Conservation (phyloP, 2,888 invertebrate genomes). For the Ectemnius cavifrons region DNA sequence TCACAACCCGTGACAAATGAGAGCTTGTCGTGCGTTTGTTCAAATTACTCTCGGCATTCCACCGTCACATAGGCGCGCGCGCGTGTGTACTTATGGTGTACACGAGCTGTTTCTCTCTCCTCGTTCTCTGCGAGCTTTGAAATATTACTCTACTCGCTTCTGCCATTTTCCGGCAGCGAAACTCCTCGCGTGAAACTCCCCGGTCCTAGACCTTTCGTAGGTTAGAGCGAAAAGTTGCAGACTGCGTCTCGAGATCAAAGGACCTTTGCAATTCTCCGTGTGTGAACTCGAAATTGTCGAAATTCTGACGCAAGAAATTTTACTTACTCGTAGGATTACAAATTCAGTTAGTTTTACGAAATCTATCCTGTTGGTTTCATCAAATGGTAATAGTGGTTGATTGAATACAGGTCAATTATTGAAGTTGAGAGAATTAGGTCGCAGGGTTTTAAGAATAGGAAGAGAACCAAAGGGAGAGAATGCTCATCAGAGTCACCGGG, state of each 20-base stretch:
- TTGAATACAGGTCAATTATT: too few relatives aligned
- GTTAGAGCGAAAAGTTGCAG: background rate
- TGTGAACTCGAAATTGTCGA: too few relatives aligned
- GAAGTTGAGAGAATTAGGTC: too few relatives aligned
- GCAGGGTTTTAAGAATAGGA: too few relatives aligned
- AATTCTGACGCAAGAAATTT: too few relatives aligned
- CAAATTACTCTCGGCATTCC: constrained; percentile 75
- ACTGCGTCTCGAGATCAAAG: constrained; percentile 9
- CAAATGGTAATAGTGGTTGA: too few relatives aligned
- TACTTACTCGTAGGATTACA: too few relatives aligned
- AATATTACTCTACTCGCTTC: constrained; percentile 71
- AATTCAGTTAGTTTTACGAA: background rate
- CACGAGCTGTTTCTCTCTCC: constrained; percentile 38
- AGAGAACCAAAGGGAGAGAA: too few relatives aligned
- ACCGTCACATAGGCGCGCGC: too few relatives aligned
- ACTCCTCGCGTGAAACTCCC: background rate
- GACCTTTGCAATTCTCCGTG: background rate
- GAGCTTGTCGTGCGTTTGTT: constrained; percentile 76
- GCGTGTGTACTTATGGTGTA: constrained; percentile 14
- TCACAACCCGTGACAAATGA: constrained; percentile 75
- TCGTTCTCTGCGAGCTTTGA: constrained; percentile 67
- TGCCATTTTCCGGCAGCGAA: constrained; percentile 31
- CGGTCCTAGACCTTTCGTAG: constrained; percentile 13
- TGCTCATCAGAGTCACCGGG: background rate
- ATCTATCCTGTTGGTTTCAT: background rate